Percentiles rank a stretch among this genome's conserved stretches.
phyloP scores from a whole-genome alignment of 1,140 invertebrate genomes.

The Dreissena polymorpha region DNA sequence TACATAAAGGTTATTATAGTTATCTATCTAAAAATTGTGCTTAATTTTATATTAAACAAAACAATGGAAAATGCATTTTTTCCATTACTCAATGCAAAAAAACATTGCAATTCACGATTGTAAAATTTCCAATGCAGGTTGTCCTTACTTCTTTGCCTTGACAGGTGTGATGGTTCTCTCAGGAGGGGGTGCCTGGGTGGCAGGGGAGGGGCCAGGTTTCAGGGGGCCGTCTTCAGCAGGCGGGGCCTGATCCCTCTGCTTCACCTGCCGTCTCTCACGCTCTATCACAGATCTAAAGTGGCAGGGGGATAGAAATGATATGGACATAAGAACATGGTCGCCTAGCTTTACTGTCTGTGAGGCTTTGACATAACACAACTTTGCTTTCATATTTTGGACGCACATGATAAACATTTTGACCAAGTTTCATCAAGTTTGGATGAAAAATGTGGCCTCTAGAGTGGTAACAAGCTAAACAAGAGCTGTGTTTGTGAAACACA shows the following conservation, averaged over 20 bases:
- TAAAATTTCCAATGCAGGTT: background rate
- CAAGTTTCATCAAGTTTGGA: too few species aligned
- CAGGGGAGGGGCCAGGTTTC: constrained; percentile 1
- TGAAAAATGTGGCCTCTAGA: too few species aligned
- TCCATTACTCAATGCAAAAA: too few species aligned
- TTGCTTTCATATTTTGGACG: too few species aligned
- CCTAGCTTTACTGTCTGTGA: background rate
- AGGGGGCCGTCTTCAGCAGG: background rate
- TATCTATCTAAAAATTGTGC: too few species aligned
- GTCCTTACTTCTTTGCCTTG: constrained; percentile 37
- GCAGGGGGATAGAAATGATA: background rate
- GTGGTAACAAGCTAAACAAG: too few species aligned
- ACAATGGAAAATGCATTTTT: too few species aligned
- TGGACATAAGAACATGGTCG: background rate
- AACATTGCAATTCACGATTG: too few species aligned
- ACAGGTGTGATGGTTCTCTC: constrained; percentile 23
- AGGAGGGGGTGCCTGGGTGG: constrained; percentile 26
- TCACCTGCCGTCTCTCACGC: constrained; percentile 39
- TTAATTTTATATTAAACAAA: too few species aligned
- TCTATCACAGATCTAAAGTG: constrained; percentile 46
- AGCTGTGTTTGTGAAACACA: too few species aligned
- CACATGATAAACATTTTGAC: too few species aligned
- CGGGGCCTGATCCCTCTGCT: constrained; percentile 1
- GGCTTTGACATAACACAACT: background rate
- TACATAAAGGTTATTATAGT: too few species aligned